These are phyloP conservation scores for Spodoptera litura DNA, from an alignment of 1,140 invertebrate species.

Conservation along the genomic window DNA sequence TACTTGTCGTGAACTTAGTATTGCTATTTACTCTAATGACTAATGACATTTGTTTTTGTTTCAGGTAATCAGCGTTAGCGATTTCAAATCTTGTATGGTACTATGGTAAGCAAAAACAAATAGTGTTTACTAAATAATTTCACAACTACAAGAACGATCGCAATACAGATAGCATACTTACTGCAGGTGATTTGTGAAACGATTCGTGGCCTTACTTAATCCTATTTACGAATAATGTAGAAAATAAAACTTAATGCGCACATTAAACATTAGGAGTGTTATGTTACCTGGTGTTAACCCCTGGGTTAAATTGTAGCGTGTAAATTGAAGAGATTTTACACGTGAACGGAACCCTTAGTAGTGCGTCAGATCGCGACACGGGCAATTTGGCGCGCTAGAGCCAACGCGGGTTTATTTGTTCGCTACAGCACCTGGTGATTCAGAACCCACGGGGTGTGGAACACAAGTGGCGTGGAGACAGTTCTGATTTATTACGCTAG, in stretches of 20 bases:
- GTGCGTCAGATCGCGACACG: constrained; percentile 73
- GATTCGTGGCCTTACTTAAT: constrained; percentile 45
- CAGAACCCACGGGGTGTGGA: constrained; percentile 59
- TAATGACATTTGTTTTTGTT: constrained; percentile 71
- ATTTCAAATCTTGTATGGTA: constrained; percentile 37
- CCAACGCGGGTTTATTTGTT: constrained; percentile 68
- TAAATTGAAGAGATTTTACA: constrained; percentile 75
- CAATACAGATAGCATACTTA: constrained; percentile 21
- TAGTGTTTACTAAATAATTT: constrained; percentile 37
- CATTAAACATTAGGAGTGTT: constrained; percentile 61
- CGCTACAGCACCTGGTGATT: constrained; percentile 71
- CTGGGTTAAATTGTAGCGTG: constrained; percentile 63
- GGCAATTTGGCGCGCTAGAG: constrained; percentile 77
- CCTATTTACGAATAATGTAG: constrained; percentile 46
- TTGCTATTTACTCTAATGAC: constrained; percentile 56
- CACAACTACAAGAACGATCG: constrained; percentile 2
- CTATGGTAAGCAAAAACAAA: constrained; percentile 52
- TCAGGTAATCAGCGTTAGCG: constrained; percentile 69
- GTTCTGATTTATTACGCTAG: constrained; percentile 31
- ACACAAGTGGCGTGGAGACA: constrained; percentile 56
- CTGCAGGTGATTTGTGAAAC: constrained; percentile 20
- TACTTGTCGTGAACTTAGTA: constrained; percentile 32
- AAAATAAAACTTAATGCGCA: constrained; percentile 52
- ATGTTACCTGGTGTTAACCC: constrained; percentile 60
- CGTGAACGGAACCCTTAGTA: constrained; percentile 72